Evolutionary conservation across 2,888 invertebrate genomes (phyloP), one percentile per base, ranked within the genome.

Genomic region (Machimus rusticus): DNA sequence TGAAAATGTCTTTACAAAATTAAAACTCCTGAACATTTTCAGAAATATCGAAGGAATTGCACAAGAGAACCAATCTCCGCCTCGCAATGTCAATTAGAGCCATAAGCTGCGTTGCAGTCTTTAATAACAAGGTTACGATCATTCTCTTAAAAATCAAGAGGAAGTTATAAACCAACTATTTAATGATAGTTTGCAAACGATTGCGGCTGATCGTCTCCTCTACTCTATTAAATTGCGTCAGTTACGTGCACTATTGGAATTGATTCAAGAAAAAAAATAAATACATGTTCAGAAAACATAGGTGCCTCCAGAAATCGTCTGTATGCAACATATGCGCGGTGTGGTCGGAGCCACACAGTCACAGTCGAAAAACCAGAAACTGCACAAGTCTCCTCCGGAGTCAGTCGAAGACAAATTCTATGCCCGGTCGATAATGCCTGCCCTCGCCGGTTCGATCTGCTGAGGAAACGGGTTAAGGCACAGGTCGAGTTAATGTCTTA

Each of bases 391-490:
- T 51, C 51, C n/a, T n/a, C 51, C n/a, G 19, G n/a, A 78, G 31
- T 31, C 28, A n/a, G 78, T 43, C 34, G 81, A 81, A 81, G 78
- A 81, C 81, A 51, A 51, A 81, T 81, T 81, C 81, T 81, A 55
- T 81, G 34, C 51, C 43, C 51, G 51, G 28, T 81, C 34, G 81
- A 46, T 81, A 81, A 51, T 55, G 81, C 55, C 55, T 81, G 46
- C 81, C 55, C 31, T 81, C 81, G 81, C 51, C 46, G 28, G 66
- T 39, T 43, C 78, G 78, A 78, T 76, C 34, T 81, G 81, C 43
- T n/a, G 34, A 81, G 81, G 81, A 81, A 87, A 87, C 87, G 87
- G 87, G 87, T 87, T 87, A 87, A 86, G 87, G 84, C 86, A 87
- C 85, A 87, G 87, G 87, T 87, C 87, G 87, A 87, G 86, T 79